phyloP scores from a whole-genome alignment of 2,888 invertebrate species.

The Autographa gamma region DNA sequence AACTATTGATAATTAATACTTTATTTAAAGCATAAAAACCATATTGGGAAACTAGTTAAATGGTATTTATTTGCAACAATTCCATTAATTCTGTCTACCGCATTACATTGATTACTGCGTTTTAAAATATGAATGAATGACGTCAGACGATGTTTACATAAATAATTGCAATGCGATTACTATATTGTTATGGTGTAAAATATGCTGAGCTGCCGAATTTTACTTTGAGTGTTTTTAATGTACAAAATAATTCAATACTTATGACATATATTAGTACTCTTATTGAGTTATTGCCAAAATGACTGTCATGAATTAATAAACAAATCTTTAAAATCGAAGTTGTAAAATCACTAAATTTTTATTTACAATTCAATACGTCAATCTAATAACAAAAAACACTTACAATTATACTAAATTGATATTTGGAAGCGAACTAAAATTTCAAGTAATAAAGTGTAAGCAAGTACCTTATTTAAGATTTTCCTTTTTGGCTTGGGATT shows the following conservation, averaged over 20 bases:
- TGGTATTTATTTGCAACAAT: not conserved
- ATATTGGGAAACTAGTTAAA: not conserved
- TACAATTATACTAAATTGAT: no score
- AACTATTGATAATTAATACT: not conserved
- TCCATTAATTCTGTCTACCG: not conserved
- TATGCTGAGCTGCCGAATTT: not conserved
- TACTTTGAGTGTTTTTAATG: not conserved
- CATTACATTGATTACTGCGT: conserved; percentile 11
- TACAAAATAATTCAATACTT: no score
- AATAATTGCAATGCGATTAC: not conserved
- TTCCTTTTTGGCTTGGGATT: not conserved
- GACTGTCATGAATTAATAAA: no score
- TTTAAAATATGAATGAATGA: conserved; percentile 15
- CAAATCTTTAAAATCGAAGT: no score
- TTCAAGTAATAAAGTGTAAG: not conserved
- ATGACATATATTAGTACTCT: no score
- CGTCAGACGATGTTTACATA: not conserved
- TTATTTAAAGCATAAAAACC: not conserved
- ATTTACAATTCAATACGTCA: no score
- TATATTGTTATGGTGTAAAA: not conserved
- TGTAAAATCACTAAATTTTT: no score
- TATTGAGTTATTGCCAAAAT: no score
- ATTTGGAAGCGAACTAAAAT: not conserved
- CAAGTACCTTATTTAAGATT: no score
- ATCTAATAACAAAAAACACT: no score